These are phyloP conservation scores for Sinodicranocentrus sp. DNA, from an alignment of 2,888 invertebrate genomes.

Conservation along the genomic window DNA sequence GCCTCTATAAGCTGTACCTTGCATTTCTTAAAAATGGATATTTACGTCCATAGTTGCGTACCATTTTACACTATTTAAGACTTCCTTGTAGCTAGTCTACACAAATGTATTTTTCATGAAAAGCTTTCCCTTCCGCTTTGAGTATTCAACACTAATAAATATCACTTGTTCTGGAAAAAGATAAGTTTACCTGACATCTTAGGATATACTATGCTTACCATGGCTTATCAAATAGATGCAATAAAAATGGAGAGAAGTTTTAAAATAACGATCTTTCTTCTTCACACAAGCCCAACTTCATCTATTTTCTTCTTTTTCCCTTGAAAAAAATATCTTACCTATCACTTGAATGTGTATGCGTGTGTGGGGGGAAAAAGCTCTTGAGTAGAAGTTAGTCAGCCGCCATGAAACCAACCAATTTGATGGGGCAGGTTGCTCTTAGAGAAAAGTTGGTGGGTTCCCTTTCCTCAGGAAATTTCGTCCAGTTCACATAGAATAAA, in stretches of 20 bases:
- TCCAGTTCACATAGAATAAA: not conserved
- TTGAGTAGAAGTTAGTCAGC: not conserved
- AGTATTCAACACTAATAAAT: not conserved
- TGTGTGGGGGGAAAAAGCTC: too few relatives aligned
- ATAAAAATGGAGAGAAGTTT: not conserved
- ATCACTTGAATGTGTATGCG: too few relatives aligned
- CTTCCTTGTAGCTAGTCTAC: not conserved
- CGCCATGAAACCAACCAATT: slow-evolving; percentile 23
- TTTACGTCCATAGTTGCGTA: too few relatives aligned
- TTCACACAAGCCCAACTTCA: not conserved
- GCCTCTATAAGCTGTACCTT: too few relatives aligned
- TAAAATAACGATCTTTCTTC: not conserved
- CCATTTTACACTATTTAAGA: too few relatives aligned
- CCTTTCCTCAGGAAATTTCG: too few relatives aligned
- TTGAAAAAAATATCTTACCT: too few relatives aligned
- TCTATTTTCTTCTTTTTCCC: too few relatives aligned
- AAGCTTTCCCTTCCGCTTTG: too few relatives aligned
- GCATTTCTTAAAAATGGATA: too few relatives aligned
- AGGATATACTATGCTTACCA: not conserved
- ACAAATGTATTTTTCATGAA: not conserved
- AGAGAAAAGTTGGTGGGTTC: not conserved
- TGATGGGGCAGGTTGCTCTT: slow-evolving; percentile 28
- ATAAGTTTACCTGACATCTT: not conserved
- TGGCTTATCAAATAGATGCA: not conserved
- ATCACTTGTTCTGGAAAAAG: not conserved